These are phyloP conservation scores for Brachyopa scutellaris DNA, from an alignment of 2,888 invertebrate species.

Conservation along the genomic window DNA sequence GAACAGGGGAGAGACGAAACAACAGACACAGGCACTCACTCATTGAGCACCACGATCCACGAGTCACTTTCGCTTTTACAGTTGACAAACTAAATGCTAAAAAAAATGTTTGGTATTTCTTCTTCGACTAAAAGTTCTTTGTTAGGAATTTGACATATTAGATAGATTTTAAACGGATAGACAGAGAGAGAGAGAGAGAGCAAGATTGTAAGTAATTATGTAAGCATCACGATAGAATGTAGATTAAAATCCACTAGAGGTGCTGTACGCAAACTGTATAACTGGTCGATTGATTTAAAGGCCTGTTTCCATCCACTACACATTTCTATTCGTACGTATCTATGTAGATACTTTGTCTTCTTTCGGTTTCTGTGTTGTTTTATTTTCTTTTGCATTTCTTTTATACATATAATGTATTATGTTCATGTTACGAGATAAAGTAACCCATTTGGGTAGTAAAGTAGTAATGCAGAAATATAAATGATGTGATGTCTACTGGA, in stretches of 20 bases:
- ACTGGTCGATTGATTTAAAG: slow-evolving; percentile 50
- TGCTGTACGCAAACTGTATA: slow-evolving; percentile 40
- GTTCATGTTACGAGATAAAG: slow-evolving; percentile 61
- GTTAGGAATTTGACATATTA: slow-evolving; percentile 37
- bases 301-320: not conserved
- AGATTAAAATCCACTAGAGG: slow-evolving; percentile 39
- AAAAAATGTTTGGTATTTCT: slow-evolving; percentile 12
- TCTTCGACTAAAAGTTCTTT: slow-evolving; percentile 27
- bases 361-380: not conserved
- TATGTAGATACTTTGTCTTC: slow-evolving; percentile 1
- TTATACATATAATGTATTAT: slow-evolving; percentile 53
- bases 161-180: not conserved
- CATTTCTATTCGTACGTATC: slow-evolving; percentile 13
- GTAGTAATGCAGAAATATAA: slow-evolving; percentile 59
- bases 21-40: not conserved
- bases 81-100: slow-evolving; percentile 54
- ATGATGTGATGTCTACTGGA: slow-evolving; percentile 28
- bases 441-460: slow-evolving; percentile 62
- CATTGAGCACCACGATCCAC: slow-evolving; percentile 21
- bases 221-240: slow-evolving; percentile 60
- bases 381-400: not conserved
- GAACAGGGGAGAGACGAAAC: slow-evolving; percentile 6
- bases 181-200: not conserved
- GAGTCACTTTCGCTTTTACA: slow-evolving; percentile 65
- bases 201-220: slow-evolving; percentile 34